Evolutionary conservation across 2,888 invertebrate species (phyloP).

Genomic region (Coelinius sp.): DNA sequence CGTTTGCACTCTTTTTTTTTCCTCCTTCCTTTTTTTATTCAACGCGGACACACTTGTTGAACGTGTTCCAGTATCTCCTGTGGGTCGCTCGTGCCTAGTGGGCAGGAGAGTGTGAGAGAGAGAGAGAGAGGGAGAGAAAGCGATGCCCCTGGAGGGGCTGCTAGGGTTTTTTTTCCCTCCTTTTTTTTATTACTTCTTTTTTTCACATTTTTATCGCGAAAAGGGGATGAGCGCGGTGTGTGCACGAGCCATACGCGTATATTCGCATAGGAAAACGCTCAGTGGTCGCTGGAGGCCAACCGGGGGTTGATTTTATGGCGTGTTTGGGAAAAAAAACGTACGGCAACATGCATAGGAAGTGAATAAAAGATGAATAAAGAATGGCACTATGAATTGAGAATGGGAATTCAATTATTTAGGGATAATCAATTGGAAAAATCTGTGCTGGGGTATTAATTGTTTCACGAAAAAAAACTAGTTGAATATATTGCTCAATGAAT

Average conservation of each 20-base stretch:
- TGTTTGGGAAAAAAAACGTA: conserved; percentile 51
- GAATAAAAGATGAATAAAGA: not conserved
- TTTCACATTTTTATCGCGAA: conserved; percentile 51
- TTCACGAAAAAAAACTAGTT: too few species aligned
- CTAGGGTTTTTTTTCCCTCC: conserved; percentile 33
- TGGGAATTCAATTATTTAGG: not conserved
- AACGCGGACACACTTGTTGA: conserved; percentile 70
- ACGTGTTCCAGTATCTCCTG: conserved; percentile 53
- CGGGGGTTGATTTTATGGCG: conserved; percentile 65
- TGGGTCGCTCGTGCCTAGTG: conserved; percentile 54
- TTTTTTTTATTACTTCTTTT: conserved; percentile 53
- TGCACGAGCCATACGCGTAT: conserved; percentile 46
- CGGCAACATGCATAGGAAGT: conserved; percentile 1
- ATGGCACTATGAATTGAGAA: not conserved
- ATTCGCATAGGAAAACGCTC: conserved; percentile 58
- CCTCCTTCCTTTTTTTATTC: conserved; percentile 53
- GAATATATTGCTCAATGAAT: not conserved
- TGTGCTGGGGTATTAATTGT: not conserved
- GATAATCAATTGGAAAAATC: not conserved
- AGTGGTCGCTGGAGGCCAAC: conserved; percentile 39
- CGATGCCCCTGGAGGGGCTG: conserved; percentile 41
- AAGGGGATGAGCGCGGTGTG: conserved; percentile 57
- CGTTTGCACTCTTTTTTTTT: conserved; percentile 46
- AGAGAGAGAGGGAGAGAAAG: conserved; percentile 11
- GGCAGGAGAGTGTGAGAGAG: conserved; percentile 34